These are phyloP conservation scores for Harpagifer antarcticus DNA, from an alignment of 2,797 vertebrate genomes.

Conservation along the genomic window DNA sequence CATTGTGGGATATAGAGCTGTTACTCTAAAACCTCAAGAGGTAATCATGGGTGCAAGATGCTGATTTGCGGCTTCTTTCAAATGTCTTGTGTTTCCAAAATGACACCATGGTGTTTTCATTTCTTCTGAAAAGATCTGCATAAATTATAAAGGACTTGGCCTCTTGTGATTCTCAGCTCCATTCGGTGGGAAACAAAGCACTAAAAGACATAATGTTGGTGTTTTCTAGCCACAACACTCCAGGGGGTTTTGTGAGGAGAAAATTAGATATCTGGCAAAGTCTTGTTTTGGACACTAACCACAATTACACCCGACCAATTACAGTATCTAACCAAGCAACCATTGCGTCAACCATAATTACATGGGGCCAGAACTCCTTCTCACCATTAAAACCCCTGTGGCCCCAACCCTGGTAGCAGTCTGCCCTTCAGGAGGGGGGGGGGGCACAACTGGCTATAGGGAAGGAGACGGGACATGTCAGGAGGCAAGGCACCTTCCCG, in stretches of 20 bases:
- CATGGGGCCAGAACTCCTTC: constrained; percentile 48
- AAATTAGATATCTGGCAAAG: constrained; percentile 55
- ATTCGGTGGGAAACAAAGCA: constrained; percentile 29
- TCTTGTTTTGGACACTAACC: constrained; percentile 63
- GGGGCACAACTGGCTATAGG: neutral
- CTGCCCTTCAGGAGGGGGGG: constrained; percentile 29
- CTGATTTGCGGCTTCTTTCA: constrained; percentile 50
- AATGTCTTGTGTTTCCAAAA: constrained; percentile 35
- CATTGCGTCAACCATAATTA: constrained; percentile 86
- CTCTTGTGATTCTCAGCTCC: constrained; percentile 35
- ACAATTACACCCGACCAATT: constrained; percentile 79
- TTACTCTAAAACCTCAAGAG: constrained; percentile 50
- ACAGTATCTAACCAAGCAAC: constrained; percentile 84
- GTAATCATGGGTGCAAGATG: constrained; percentile 33
- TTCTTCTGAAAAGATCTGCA: constrained; percentile 20
- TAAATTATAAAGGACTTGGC: constrained; percentile 32
- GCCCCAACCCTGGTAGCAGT: constrained; percentile 35
- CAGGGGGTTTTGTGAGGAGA: constrained; percentile 12
- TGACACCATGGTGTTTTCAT: constrained; percentile 32
- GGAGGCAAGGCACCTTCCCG: neutral
- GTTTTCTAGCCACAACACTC: constrained; percentile 37
- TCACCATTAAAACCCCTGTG: constrained; percentile 69
- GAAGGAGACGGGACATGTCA: constrained; percentile 4
- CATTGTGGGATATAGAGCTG: constrained; percentile 27
- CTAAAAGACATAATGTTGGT: constrained; percentile 30